Percentiles rank a stretch among this genome's conserved stretches.
Conservation (phyloP, 2,113 vertebrate species). For the Oreochromis tanganicae region DNA sequence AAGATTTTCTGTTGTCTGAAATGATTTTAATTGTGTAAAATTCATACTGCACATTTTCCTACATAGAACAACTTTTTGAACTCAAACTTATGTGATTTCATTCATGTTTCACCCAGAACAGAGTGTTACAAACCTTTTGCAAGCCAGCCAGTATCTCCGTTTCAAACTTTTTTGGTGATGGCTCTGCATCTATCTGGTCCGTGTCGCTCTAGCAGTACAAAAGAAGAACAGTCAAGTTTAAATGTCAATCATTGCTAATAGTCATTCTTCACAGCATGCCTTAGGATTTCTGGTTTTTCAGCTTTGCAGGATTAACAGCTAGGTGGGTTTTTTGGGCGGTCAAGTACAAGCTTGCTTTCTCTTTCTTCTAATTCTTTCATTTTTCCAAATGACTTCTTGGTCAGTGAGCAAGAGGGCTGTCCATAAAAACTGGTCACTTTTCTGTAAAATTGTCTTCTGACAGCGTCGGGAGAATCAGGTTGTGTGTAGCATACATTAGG, state of each 20-base stretch:
- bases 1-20: conserved; percentile 53
- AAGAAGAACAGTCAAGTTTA: not conserved
- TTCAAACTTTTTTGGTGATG: conserved; percentile 14
- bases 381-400: not conserved
- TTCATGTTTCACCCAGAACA: not conserved
- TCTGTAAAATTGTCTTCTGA: not conserved
- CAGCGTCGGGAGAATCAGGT: not conserved
- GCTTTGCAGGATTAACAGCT: not conserved
- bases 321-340: not conserved
- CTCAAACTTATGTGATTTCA: not conserved
- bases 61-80: not conserved
- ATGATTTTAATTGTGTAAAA: not conserved
- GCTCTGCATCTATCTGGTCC: conserved; percentile 29
- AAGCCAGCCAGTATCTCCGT: conserved; percentile 17
- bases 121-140: conserved; percentile 33
- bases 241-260: not conserved
- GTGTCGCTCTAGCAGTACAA: conserved; percentile 3
- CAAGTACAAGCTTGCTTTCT: not conserved
- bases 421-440: not conserved
- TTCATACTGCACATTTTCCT: not conserved
- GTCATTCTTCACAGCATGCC: not conserved
- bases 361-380: not conserved
- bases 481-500: not conserved
- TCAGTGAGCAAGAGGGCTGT: not conserved
- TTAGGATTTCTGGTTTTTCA: not conserved